These are phyloP conservation scores for Pelodiscus sinensis DNA, from an alignment of 2,113 vertebrate genomes.

Conservation along the genomic window DNA sequence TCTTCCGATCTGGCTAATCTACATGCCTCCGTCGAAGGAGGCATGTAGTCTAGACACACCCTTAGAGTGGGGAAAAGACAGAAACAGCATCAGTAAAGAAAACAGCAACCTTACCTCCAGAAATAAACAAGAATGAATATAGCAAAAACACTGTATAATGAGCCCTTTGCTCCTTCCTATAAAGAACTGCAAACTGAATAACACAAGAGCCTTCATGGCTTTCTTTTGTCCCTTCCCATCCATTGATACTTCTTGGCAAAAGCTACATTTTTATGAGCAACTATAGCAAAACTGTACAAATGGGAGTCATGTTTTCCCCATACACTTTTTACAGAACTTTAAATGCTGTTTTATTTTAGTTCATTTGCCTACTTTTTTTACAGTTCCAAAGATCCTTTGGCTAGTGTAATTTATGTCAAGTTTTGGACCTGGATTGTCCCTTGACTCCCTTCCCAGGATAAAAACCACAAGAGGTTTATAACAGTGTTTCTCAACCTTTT, in stretches of 20 bases:
- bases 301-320: background rate
- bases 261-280: background rate
- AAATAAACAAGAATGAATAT: background rate
- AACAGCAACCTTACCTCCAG: background rate
- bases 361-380: background rate
- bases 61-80: slow-evolving; percentile 24
- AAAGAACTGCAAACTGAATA: background rate
- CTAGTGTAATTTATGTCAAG: background rate
- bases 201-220: background rate
- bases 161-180: background rate
- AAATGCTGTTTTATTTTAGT: background rate
- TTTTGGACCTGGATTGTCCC: background rate
- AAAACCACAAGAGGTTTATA: background rate
- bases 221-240: background rate
- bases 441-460: background rate
- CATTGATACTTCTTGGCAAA: slow-evolving; percentile 13
- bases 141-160: background rate
- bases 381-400: background rate
- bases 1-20: no score
- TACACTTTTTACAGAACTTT: background rate
- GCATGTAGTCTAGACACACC: no score
- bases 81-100: background rate
- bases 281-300: background rate
- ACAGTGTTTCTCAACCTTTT: no score
- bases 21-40: no score